Conservation (phyloP, 2,888 invertebrate genomes). For the Nomada ferruginata region DNA sequence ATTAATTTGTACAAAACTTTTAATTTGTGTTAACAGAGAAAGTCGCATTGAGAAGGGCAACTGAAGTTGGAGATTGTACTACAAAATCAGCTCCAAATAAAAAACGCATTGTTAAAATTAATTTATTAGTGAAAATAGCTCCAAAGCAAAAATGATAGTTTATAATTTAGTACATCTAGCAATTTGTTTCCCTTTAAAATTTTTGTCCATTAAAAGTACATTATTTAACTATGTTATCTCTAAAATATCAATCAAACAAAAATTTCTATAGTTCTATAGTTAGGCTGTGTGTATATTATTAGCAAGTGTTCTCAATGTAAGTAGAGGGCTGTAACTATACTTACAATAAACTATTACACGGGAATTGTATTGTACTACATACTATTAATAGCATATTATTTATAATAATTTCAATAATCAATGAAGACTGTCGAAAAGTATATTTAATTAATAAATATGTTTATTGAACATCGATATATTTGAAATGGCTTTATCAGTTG, state of each 20-base stretch:
- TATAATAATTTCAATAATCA: background rate
- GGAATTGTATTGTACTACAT: background rate
- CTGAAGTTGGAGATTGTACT: slow-evolving; percentile 69
- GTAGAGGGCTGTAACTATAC: slow-evolving; percentile 1
- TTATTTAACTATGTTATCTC: too few species aligned
- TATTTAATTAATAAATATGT: slow-evolving; percentile 5
- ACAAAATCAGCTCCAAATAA: slow-evolving; percentile 79
- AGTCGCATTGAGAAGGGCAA: slow-evolving; percentile 75
- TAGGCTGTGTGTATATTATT: too few species aligned
- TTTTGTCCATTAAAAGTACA: too few species aligned
- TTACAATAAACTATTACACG: background rate
- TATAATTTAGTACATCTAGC: slow-evolving; percentile 68
- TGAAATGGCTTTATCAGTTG: slow-evolving; percentile 63
- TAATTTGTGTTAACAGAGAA: slow-evolving; percentile 82
- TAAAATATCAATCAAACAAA: too few species aligned
- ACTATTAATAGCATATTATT: background rate
- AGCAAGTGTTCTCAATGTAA: slow-evolving; percentile 38
- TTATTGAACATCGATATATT: background rate
- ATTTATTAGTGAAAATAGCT: slow-evolving; percentile 83
- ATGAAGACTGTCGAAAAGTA: background rate
- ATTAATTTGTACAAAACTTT: slow-evolving; percentile 46
- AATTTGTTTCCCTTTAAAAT: too few species aligned
- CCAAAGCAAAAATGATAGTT: slow-evolving; percentile 81
- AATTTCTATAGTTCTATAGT: too few species aligned
- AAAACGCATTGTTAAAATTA: slow-evolving; percentile 83